A percentile compares a stretch with the other conserved stretches of the same genome.
phyloP scores from a whole-genome alignment of 64 coral and sea anemone genomes.

The Porites australiensis region DNA sequence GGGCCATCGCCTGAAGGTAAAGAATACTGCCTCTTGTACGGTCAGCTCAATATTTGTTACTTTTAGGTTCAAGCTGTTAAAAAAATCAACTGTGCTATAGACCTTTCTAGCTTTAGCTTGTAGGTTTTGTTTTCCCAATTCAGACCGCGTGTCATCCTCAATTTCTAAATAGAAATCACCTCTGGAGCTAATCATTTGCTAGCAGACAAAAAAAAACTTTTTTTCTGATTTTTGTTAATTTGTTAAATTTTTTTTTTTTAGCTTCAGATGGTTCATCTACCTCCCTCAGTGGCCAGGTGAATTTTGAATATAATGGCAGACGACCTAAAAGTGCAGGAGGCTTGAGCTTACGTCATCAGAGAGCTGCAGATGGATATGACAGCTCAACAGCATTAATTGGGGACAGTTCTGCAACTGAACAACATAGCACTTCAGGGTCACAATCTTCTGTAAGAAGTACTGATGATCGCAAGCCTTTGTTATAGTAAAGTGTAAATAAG shows the following conservation, averaged over 20 bases:
- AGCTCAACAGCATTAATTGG: constrained; percentile 39
- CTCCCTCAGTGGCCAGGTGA: constrained; percentile 79
- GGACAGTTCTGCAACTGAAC: constrained; percentile 33
- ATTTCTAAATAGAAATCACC: no score
- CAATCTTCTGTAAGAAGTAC: constrained; percentile 43
- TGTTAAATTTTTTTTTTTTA: constrained; percentile 4
- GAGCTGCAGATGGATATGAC: not conserved
- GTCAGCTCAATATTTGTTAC: no score
- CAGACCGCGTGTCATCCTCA: no score
- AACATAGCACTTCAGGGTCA: constrained; percentile 21
- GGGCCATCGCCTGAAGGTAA: constrained; percentile 59
- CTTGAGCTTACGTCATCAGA: not conserved
- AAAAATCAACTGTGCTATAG: no score
- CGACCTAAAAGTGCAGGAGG: not conserved
- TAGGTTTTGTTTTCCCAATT: no score
- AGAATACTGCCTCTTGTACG: not conserved
- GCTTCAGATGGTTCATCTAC: constrained; percentile 62
- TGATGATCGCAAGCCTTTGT: constrained; percentile 35
- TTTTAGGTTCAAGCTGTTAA: no score
- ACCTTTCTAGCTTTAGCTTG: no score
- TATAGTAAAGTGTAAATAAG: constrained; percentile 14
- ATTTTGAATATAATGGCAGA: constrained; percentile 26
- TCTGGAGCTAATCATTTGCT: no score
- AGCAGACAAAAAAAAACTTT: no score
- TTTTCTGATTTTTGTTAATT: no score